phyloP scores from a whole-genome alignment of 1,140 invertebrate genomes.

The Listronotus oregonensis region DNA sequence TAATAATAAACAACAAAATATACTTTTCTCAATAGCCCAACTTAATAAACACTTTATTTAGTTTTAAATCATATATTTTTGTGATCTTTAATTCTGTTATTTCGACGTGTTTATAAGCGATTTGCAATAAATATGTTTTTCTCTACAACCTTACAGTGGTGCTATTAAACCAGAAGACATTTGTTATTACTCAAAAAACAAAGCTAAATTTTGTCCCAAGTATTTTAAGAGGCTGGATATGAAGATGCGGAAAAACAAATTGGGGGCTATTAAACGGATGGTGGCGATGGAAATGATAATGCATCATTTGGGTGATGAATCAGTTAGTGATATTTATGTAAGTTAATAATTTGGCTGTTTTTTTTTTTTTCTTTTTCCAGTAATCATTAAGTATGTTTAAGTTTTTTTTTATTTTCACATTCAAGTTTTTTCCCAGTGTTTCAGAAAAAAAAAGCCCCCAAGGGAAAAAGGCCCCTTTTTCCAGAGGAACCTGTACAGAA shows the following conservation, averaged over 20 bases:
- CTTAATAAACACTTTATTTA: too few species aligned
- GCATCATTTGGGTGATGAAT: constrained; percentile 7
- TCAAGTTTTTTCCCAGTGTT: constrained; percentile 13
- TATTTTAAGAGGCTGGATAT: constrained; percentile 63
- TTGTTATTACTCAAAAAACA: constrained; percentile 60
- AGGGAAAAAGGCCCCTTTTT: constrained; percentile 7
- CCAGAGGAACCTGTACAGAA: constrained; percentile 14
- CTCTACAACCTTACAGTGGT: constrained; percentile 46
- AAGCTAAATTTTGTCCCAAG: constrained; percentile 62
- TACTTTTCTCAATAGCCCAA: too few species aligned
- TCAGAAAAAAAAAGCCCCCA: constrained; percentile 11
- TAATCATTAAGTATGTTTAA: too few species aligned
- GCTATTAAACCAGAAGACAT: constrained; percentile 55
- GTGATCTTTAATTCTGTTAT: too few species aligned
- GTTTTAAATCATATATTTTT: too few species aligned
- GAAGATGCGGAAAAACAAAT: constrained; percentile 61
- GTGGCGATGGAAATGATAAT: constrained; percentile 44
- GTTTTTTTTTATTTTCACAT: background rate
- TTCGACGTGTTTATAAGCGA: too few species aligned
- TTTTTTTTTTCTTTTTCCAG: too few species aligned
- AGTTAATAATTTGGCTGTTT: background rate
- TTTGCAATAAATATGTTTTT: background rate
- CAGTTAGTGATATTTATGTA: constrained; percentile 14
- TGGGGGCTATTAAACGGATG: constrained; percentile 45
- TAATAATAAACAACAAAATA: too few species aligned